Conservation (phyloP, 2,888 invertebrate species). For the Tipula vernalis region DNA sequence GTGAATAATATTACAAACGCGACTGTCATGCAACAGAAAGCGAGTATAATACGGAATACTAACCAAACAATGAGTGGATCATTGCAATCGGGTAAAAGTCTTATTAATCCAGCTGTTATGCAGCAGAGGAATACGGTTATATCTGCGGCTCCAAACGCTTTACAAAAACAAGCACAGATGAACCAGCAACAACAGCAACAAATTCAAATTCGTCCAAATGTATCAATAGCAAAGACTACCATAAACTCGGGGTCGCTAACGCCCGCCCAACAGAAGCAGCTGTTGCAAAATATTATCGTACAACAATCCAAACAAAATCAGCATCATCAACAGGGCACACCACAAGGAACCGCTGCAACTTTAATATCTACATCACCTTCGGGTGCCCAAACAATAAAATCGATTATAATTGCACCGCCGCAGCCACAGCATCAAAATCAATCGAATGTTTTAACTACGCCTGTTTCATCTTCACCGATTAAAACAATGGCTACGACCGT, state of each 20-base stretch:
- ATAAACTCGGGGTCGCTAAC: slow-evolving; percentile 24
- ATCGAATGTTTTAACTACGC: slow-evolving; percentile 17
- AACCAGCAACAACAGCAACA: background rate
- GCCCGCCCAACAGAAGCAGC: slow-evolving; percentile 31
- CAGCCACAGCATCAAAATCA: slow-evolving; percentile 11
- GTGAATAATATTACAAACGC: background rate
- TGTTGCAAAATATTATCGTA: slow-evolving; percentile 25
- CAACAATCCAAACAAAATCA: slow-evolving; percentile 18
- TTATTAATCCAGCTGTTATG: slow-evolving; percentile 18
- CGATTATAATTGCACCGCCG: slow-evolving; percentile 21
- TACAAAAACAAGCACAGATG: background rate
- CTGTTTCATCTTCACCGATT: slow-evolving; percentile 13
- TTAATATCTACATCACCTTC: slow-evolving; percentile 16
- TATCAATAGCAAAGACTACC: background rate
- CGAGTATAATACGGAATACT: slow-evolving; percentile 15
- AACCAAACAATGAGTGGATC: slow-evolving; percentile 13
- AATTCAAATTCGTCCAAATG: slow-evolving; percentile 13
- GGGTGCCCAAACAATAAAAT: slow-evolving; percentile 16
- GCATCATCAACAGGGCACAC: slow-evolving; percentile 13
- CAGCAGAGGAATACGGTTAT: slow-evolving; percentile 12
- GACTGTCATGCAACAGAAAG: slow-evolving; percentile 11
- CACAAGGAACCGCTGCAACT: slow-evolving; percentile 11
- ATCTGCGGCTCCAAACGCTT: background rate
- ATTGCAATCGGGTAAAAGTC: slow-evolving; percentile 18
- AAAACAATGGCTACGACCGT: slow-evolving; percentile 12